These are phyloP conservation scores for Eupithecia exiguata DNA, from an alignment of 2,888 invertebrate species.

Conservation along the genomic window DNA sequence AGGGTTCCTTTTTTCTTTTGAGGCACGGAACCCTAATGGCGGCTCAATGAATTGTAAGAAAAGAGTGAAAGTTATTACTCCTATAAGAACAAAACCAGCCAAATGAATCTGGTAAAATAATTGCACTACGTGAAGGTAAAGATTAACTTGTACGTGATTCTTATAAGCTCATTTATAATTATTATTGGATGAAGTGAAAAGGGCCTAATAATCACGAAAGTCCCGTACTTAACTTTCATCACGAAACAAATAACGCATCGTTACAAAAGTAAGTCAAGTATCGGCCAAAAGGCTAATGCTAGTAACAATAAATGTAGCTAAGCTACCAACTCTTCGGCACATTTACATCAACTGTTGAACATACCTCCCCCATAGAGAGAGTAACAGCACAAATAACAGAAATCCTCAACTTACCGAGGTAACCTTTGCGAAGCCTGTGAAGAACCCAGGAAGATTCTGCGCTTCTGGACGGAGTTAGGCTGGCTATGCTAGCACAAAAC, in stretches of 20 bases:
- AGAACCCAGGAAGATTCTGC: no score
- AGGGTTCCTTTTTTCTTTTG: no score
- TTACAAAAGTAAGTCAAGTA: background rate
- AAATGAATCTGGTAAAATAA: slow-evolving; percentile 49
- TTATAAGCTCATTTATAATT: background rate
- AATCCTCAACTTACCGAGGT: no score
- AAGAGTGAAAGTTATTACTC: slow-evolving; percentile 68
- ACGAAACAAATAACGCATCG: background rate
- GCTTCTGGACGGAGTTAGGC: no score
- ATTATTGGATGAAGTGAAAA: slow-evolving; percentile 6
- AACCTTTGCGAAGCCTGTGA: no score
- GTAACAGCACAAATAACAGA: no score
- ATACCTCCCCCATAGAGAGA: no score
- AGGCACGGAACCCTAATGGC: slow-evolving; percentile 37
- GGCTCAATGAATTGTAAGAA: slow-evolving; percentile 64
- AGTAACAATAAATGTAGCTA: background rate
- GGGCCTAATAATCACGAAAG: background rate
- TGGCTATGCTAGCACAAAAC: no score
- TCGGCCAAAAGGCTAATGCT: background rate
- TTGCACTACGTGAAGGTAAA: slow-evolving; percentile 60
- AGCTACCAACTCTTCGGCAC: background rate
- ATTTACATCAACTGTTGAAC: background rate
- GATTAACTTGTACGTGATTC: slow-evolving; percentile 30
- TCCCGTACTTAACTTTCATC: background rate
- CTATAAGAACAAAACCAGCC: slow-evolving; percentile 55